A percentile compares a stretch with the other conserved stretches of the same genome.
These are phyloP conservation scores for Callinectes sapidus DNA, from an alignment of 2,888 invertebrate species.

Conservation along the genomic window DNA sequence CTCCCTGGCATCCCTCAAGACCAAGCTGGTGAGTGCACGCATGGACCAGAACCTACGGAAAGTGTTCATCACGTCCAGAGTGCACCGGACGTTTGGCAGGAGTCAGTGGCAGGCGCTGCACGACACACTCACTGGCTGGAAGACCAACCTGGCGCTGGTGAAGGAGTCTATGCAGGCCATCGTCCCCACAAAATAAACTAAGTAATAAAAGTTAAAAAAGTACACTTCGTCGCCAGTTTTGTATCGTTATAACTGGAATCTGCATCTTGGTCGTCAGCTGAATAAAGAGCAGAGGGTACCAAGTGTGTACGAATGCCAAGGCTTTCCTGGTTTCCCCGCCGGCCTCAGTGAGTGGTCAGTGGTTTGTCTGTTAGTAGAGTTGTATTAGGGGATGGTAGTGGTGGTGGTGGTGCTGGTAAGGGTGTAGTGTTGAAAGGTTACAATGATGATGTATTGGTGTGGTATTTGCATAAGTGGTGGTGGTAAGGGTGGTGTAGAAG, in stretches of 20 bases:
- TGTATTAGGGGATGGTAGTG: no score
- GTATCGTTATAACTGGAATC: not conserved
- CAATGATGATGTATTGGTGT: no score
- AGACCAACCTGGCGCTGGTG: conserved; percentile 86
- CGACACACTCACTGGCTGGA: conserved; percentile 89
- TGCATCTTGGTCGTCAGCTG: not conserved
- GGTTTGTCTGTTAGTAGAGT: no score
- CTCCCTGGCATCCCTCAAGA: conserved; percentile 84
- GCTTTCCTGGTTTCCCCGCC: not conserved
- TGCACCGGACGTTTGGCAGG: conserved; percentile 95
- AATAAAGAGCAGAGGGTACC: not conserved
- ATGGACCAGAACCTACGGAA: conserved; percentile 92
- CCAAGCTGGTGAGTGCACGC: conserved; percentile 92
- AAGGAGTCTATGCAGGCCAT: conserved; percentile 86
- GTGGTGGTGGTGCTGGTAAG: not conserved
- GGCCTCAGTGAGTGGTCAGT: no score
- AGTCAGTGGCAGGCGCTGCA: conserved; percentile 95
- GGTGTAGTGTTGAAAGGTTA: not conserved
- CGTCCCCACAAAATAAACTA: conserved; percentile 34
- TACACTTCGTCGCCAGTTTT: not conserved
- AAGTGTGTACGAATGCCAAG: not conserved
- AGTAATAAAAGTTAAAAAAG: not conserved
- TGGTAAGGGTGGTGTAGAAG: no score
- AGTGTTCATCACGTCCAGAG: conserved; percentile 92
- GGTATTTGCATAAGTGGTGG: no score